Evolutionary conservation across 2,888 invertebrate genomes (phyloP).

Genomic region (Macaria notata): DNA sequence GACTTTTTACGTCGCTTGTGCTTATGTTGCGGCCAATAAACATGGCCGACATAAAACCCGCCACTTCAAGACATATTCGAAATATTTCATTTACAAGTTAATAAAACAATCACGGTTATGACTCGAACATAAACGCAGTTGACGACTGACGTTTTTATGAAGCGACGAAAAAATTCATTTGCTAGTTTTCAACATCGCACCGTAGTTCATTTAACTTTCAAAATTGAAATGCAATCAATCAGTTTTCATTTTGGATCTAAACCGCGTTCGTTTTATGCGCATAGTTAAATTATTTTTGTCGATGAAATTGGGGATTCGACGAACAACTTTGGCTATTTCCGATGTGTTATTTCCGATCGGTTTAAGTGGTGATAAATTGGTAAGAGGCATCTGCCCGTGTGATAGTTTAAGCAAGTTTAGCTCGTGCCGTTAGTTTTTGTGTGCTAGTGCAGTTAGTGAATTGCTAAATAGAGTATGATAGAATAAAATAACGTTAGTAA

Average conservation of each 20-base stretch:
- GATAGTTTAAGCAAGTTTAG: background rate
- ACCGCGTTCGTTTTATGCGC: conserved; percentile 37
- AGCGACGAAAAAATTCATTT: conserved; percentile 28
- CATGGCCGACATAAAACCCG: conserved; percentile 10
- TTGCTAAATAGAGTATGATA: too few species aligned
- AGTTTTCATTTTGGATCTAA: conserved; percentile 40
- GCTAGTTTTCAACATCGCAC: conserved; percentile 27
- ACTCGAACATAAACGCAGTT: conserved; percentile 23
- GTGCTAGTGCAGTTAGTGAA: too few species aligned
- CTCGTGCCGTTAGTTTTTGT: too few species aligned
- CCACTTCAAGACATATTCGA: conserved; percentile 12
- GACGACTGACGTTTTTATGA: conserved; percentile 35
- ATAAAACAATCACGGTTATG: conserved; percentile 26
- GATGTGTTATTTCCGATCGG: conserved; percentile 11
- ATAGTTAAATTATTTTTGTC: conserved; percentile 41
- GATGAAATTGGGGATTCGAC: conserved; percentile 38
- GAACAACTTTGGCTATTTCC: conserved; percentile 19
- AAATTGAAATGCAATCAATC: conserved; percentile 40
- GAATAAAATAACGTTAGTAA: conserved; percentile 7
- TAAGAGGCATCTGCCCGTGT: conserved; percentile 1
- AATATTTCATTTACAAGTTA: conserved; percentile 27
- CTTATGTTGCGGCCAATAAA: conserved; percentile 24
- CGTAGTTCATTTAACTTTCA: conserved; percentile 33
- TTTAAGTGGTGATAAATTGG: conserved; percentile 14
- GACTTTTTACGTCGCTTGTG: conserved; percentile 15